A percentile compares a stretch with the other conserved stretches of the same genome.
phyloP scores from a whole-genome alignment of 2,113 vertebrate genomes.

The Andinoacara biseriatus region DNA sequence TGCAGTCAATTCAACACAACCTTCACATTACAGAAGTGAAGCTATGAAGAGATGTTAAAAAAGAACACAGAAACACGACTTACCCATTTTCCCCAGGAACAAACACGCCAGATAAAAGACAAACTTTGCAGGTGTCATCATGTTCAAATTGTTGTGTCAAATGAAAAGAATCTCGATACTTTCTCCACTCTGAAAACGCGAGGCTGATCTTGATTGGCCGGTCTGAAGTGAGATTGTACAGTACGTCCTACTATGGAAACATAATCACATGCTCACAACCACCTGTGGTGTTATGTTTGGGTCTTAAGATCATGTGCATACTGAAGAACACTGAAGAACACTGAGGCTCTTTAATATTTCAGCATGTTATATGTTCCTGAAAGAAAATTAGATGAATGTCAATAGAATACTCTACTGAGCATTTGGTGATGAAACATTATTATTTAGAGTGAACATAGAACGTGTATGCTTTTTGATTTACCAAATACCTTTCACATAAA shows the following conservation, averaged over 20 bases:
- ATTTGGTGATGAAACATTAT: accelerated
- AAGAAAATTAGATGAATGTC: background rate
- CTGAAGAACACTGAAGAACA: accelerated
- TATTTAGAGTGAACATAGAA: background rate
- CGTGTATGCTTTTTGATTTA: background rate
- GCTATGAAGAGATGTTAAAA: background rate
- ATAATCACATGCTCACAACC: constrained; percentile 7
- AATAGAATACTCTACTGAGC: background rate
- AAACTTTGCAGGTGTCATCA: background rate
- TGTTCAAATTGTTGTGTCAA: background rate
- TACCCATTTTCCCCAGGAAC: constrained; percentile 8
- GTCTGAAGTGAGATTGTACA: background rate
- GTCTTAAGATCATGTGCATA: accelerated
- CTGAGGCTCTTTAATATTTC: background rate
- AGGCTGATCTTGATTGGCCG: constrained; percentile 1
- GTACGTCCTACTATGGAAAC: background rate
- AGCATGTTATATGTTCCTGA: background rate
- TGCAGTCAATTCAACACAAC: background rate
- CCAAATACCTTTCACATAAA: background rate
- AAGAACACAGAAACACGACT: background rate
- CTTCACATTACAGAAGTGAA: background rate
- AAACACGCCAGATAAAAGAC: constrained; percentile 11
- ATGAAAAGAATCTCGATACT: background rate
- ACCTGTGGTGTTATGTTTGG: background rate
- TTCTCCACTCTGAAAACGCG: background rate